Evolutionary conservation across 2,888 invertebrate genomes (phyloP).

Genomic region (Cryptocheilus praepositus): DNA sequence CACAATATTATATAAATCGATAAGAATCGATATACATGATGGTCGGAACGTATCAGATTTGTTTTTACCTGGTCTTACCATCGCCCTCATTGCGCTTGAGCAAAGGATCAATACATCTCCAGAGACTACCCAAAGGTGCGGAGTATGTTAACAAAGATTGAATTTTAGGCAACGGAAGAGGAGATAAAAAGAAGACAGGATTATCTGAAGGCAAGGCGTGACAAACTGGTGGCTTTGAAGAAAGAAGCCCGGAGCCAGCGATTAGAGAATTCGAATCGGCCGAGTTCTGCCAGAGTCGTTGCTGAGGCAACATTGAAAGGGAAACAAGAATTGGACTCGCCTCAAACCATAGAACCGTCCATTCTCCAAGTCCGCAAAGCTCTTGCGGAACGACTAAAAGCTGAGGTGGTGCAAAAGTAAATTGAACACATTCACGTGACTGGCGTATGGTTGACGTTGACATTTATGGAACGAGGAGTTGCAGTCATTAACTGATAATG

Average conservation of each 20-base stretch:
- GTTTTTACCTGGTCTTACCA: too few relatives aligned
- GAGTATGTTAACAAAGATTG: too few relatives aligned
- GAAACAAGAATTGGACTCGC: slow-evolving; percentile 58
- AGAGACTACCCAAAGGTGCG: too few relatives aligned
- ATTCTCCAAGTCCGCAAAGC: slow-evolving; percentile 88
- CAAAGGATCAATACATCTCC: neutral
- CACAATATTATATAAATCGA: too few relatives aligned
- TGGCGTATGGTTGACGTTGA: too few relatives aligned
- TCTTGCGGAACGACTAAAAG: slow-evolving; percentile 88
- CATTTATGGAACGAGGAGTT: too few relatives aligned
- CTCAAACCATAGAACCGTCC: slow-evolving; percentile 71
- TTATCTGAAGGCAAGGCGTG: slow-evolving; percentile 91
- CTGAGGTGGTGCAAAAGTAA: slow-evolving; percentile 86
- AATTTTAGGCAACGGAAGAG: slow-evolving; percentile 67
- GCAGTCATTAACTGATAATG: too few relatives aligned
- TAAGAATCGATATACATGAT: too few relatives aligned
- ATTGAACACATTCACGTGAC: neutral
- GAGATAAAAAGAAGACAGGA: slow-evolving; percentile 88
- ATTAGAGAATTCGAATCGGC: slow-evolving; percentile 78
- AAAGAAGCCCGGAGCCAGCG: slow-evolving; percentile 90
- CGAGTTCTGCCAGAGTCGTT: slow-evolving; percentile 67
- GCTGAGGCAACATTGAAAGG: slow-evolving; percentile 70
- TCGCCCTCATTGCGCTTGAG: too few relatives aligned
- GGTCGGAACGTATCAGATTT: too few relatives aligned
- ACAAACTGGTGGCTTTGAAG: slow-evolving; percentile 92